Percentiles rank a stretch among this genome's conserved stretches.
Evolutionary conservation across 23 tunicate genomes (phyloP).

Genomic region (Phallusia fumigata): DNA sequence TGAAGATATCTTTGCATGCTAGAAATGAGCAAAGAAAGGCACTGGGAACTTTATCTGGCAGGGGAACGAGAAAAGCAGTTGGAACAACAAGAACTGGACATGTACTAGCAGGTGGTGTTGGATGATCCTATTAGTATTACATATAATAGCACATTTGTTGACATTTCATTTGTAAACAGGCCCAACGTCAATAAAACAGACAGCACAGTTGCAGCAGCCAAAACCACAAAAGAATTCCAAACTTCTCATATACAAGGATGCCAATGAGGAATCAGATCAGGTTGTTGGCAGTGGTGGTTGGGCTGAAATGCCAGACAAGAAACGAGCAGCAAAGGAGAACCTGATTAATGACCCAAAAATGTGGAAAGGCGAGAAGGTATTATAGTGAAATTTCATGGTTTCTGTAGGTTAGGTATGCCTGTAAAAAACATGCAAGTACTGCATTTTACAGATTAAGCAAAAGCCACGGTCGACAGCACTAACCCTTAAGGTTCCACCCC

Average conservation of each 20-base stretch:
- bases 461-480: not conserved
- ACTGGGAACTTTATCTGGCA: constrained; percentile 18
- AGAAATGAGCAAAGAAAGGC: constrained; percentile 14
- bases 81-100: constrained; percentile 18
- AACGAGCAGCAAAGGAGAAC: not conserved
- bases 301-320: not conserved
- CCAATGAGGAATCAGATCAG: not conserved
- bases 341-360: constrained; percentile 3
- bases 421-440: not conserved
- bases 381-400: not conserved
- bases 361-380: not conserved
- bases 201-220: not conserved
- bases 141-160: too few relatives aligned
- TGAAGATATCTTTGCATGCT: not conserved
- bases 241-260: not conserved
- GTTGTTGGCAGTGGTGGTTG: not conserved
- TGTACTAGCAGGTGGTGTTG: not conserved
- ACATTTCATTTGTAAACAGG: not conserved
- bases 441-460: not conserved
- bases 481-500: not conserved
- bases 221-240: not conserved
- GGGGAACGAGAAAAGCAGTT: constrained; percentile 15
- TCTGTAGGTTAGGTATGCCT: too few relatives aligned
- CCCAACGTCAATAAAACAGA: not conserved
- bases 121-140: too few relatives aligned